Evolutionary conservation across 1,140 invertebrate genomes (phyloP).

Genomic region (Diorhabda elongata): DNA sequence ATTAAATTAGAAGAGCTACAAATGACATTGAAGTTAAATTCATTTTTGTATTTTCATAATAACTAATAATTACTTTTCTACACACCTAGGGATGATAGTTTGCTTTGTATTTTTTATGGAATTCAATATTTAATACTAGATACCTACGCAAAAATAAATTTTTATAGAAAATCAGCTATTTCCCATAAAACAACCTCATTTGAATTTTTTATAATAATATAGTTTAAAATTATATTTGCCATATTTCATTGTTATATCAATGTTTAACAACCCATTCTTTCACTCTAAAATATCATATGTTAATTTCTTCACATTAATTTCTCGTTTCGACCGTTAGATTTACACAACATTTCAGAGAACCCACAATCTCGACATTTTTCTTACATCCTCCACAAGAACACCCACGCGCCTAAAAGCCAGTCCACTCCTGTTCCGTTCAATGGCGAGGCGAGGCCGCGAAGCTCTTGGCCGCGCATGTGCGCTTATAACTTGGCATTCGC

Average conservation of each 20-base stretch:
- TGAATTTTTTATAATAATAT: no score
- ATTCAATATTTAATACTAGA: no score
- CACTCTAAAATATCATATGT: background rate
- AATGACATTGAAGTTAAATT: no score
- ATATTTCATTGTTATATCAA: background rate
- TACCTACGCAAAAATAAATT: no score
- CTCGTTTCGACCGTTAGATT: constrained; percentile 1
- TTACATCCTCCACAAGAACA: constrained; percentile 7
- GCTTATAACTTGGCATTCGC: constrained; percentile 14
- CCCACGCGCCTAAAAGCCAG: constrained; percentile 23
- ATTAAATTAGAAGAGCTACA: no score
- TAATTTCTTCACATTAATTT: background rate
- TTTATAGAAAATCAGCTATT: no score
- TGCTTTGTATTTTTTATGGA: no score
- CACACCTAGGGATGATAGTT: no score
- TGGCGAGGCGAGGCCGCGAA: constrained; percentile 12
- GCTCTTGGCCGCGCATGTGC: constrained; percentile 15
- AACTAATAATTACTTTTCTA: no score
- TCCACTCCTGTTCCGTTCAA: constrained; percentile 14
- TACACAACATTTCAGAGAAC: constrained; percentile 11
- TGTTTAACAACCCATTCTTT: constrained; percentile 2
- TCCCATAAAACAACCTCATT: no score
- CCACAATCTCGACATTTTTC: constrained; percentile 10
- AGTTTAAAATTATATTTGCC: background rate
- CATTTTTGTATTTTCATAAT: no score